phyloP scores from a whole-genome alignment of 2,113 vertebrate species.

The Cheirogaleus medius region DNA sequence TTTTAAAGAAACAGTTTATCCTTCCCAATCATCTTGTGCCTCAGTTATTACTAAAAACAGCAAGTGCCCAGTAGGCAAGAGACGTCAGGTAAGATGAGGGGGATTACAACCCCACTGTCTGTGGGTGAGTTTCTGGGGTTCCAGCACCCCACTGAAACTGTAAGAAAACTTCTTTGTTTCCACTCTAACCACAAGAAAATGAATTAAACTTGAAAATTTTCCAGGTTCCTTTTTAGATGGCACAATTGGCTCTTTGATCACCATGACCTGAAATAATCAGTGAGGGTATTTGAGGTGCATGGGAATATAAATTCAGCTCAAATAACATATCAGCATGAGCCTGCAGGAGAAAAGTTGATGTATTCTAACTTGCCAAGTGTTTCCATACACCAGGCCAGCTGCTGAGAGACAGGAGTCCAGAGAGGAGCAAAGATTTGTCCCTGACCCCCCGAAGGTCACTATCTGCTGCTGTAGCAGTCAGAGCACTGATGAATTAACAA shows the following conservation, averaged over 20 bases:
- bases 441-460: not conserved
- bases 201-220: not conserved
- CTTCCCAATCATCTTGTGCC: not conserved
- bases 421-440: not conserved
- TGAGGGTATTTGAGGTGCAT: not conserved
- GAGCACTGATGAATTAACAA: not conserved
- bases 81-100: rapidly evolving
- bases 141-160: not conserved
- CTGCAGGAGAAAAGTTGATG: not conserved
- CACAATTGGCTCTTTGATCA: not conserved
- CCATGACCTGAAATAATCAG: not conserved
- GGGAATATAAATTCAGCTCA: not conserved
- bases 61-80: not conserved
- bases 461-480: not conserved
- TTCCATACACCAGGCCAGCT: not conserved
- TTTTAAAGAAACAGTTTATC: not conserved
- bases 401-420: not conserved
- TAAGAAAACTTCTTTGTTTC: not conserved
- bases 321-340: not conserved
- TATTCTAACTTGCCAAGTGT: not conserved
- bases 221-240: not conserved
- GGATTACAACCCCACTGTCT: not conserved
- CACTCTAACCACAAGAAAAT: not conserved
- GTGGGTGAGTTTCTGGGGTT: rapidly evolving
- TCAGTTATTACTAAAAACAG: not conserved